Evolutionary conservation across 2,113 vertebrate genomes (phyloP).

Genomic region (Percina caprodes): DNA sequence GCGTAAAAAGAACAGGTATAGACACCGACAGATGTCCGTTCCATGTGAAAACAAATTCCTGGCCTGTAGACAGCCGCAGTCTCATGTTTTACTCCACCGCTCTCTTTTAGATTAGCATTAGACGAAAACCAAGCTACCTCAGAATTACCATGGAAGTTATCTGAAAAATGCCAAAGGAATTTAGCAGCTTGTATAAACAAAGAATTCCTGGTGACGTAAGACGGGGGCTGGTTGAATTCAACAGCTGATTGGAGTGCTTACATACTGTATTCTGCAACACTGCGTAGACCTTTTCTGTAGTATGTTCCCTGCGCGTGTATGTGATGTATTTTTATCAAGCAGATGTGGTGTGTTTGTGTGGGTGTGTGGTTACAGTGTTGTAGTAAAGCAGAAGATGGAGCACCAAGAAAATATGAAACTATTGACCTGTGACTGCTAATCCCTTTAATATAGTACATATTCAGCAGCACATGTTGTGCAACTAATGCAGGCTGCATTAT

Average conservation of each 20-base stretch:
- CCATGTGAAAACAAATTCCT: constrained; percentile 46
- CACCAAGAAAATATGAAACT: constrained; percentile 62
- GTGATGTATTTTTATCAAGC: background rate
- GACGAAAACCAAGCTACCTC: constrained; percentile 46
- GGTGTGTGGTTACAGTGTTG: constrained; percentile 15
- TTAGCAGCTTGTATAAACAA: constrained; percentile 66
- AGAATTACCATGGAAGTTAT: constrained; percentile 59
- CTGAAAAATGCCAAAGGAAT: constrained; percentile 70
- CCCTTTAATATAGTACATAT: constrained; percentile 49
- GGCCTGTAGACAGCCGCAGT: constrained; percentile 12
- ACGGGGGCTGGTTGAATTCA: constrained; percentile 46
- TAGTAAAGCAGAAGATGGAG: constrained; percentile 44
- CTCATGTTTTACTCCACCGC: constrained; percentile 43
- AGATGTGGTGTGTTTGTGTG: constrained; percentile 1
- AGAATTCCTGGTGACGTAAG: constrained; percentile 50
- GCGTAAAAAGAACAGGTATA: constrained; percentile 66
- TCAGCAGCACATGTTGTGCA: constrained; percentile 47
- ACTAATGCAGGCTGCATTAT: constrained; percentile 65
- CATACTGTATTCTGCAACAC: constrained; percentile 16
- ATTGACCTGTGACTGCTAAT: constrained; percentile 64
- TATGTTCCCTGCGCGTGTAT: background rate
- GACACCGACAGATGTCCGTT: constrained; percentile 61
- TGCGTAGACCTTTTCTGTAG: background rate
- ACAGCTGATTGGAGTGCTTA: constrained; percentile 50
- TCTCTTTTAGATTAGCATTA: constrained; percentile 51